These are phyloP conservation scores for Xerus rutilus DNA, from an alignment of 2,797 vertebrate species.

Conservation along the genomic window DNA sequence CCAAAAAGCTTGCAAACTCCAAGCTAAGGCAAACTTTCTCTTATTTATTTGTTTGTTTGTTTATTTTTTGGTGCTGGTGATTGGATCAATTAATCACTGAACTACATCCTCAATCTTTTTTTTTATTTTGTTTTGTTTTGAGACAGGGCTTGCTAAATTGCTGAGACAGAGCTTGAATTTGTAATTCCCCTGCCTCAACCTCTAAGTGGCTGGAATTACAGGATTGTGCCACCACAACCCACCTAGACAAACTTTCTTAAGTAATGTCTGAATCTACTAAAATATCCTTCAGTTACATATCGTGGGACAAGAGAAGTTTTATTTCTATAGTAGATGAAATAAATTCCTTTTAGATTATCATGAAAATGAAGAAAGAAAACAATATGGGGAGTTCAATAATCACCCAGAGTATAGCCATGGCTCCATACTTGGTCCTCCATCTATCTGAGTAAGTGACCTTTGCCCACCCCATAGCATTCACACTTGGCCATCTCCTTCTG, in stretches of 20 bases:
- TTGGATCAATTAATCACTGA: too few species aligned
- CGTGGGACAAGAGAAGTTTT: not conserved
- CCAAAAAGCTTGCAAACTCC: not conserved
- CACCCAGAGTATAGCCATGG: not conserved
- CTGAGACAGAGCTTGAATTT: too few species aligned
- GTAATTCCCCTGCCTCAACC: too few species aligned
- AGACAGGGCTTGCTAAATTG: too few species aligned
- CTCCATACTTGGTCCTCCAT: not conserved
- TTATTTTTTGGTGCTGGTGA: too few species aligned
- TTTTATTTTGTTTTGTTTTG: too few species aligned
- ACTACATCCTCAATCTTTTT: too few species aligned
- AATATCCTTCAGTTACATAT: not conserved
- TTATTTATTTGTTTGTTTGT: too few species aligned
- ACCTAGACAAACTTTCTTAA: not conserved
- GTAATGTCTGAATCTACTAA: not conserved
- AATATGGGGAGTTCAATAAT: not conserved
- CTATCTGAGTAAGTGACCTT: not conserved
- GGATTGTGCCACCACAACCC: not conserved
- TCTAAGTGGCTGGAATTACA: too few species aligned
- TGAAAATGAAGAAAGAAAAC: not conserved
- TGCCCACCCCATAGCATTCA: not conserved
- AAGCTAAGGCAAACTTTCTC: not conserved
- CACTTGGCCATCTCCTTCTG: not conserved
- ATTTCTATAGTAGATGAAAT: not conserved
- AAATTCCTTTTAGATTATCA: not conserved